Evolutionary conservation across 2,797 vertebrate species (phyloP), one percentile per base, ranked within the genome.

Genomic region (Apodemus agrarius): DNA sequence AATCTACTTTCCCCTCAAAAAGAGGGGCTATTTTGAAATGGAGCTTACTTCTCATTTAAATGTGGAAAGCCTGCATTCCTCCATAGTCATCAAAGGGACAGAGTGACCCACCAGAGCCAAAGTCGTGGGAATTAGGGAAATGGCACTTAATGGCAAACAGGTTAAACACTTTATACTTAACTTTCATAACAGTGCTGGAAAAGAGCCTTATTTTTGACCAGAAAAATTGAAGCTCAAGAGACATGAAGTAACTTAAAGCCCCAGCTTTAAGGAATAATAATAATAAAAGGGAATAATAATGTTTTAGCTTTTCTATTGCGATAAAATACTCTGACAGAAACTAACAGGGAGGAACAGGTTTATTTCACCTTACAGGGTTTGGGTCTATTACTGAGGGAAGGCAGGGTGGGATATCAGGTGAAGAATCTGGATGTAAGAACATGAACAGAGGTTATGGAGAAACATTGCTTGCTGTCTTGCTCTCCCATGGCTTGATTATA

Each of bases 211-310:
- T 61, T 82, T 83, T 69, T 29, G 90, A 59, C 11, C 16, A 40
- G 52, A 61, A 76, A 96, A 94, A 85, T 9, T 78, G 40, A 94
- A 61, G 52, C 2, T 78, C 17, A 13, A 88, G 92, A 86, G 69
- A 91, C 40, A 10, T 54, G 14, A 81, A 88, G 40, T 37, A 59
- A 72, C 17, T 83, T 19, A 63, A 57, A 21, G 61, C 29, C 37
- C 49, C 75, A 61, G 54, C n/a, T n/a, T n/a, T n/a, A n/a, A n/a
- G n/a, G n/a, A n/a, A n/a, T n/a, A n/a, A n/a, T n/a, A n/a, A n/a
- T n/a, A n/a, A n/a, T 19, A 43, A 69, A 80, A 11, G 6, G 24
- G 37, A 89, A 43, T n/a, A 57, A 10, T 0, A 34, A 8, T 6
- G 8, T 31, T 6, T 61, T 83, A 59, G 80, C 54, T 59, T 82